These are phyloP conservation scores for Pristis pectinata DNA, from an alignment of 2,797 vertebrate genomes.

Conservation along the genomic window DNA sequence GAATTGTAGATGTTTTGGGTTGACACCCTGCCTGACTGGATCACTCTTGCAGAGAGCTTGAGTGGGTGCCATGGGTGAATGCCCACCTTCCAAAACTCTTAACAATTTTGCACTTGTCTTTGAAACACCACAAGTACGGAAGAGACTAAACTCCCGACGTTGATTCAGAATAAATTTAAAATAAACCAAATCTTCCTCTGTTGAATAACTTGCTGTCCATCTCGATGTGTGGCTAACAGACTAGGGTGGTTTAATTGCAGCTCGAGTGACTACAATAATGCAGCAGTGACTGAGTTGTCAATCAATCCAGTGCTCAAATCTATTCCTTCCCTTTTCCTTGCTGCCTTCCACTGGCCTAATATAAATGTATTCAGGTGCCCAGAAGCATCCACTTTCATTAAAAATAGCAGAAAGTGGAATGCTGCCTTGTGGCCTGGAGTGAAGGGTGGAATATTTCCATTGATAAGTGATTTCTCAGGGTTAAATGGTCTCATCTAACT, in stretches of 20 bases:
- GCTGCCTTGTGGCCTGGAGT: not conserved
- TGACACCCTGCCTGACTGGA: too few species aligned
- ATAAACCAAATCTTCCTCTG: not conserved
- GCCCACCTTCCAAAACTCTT: too few species aligned
- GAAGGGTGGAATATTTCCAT: not conserved
- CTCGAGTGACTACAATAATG: not conserved
- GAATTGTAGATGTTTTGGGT: too few species aligned
- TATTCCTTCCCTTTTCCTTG: not conserved
- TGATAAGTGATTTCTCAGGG: not conserved
- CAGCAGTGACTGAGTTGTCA: not conserved
- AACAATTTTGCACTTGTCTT: not conserved
- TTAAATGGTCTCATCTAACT: not conserved
- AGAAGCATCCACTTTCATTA: not conserved
- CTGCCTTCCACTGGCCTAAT: not conserved
- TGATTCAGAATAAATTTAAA: not conserved
- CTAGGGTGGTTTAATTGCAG: not conserved
- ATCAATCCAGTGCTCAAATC: not conserved
- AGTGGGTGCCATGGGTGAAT: too few species aligned
- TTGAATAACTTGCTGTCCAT: not conserved
- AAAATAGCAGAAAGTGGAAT: not conserved
- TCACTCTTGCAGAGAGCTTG: too few species aligned
- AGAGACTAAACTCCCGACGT: not conserved
- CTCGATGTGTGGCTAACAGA: not conserved
- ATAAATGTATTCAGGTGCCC: not conserved
- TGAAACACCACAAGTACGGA: not conserved